These are phyloP conservation scores for Peromyscus maniculatus DNA, from an alignment of 2,113 vertebrate genomes.

Conservation along the genomic window DNA sequence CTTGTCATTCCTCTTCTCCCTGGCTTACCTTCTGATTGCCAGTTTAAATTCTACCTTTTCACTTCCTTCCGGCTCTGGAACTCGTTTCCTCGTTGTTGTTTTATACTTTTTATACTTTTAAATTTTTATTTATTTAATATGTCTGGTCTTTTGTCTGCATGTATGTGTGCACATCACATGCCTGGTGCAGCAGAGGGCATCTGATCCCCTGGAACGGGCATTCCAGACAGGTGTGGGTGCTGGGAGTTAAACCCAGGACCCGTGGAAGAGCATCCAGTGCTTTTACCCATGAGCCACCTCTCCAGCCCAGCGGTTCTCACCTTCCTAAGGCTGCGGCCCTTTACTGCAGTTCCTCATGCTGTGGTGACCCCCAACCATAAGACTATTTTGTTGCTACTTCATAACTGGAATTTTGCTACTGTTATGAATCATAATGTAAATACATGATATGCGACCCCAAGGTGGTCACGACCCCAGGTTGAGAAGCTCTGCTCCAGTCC, in stretches of 20 bases:
- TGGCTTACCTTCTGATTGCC: background rate
- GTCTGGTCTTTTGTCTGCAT: background rate
- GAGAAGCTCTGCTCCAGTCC: background rate
- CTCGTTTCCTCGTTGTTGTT: background rate
- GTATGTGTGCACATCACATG: background rate
- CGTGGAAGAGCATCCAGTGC: background rate
- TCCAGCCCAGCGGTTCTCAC: background rate
- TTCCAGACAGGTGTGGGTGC: background rate
- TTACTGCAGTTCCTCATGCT: background rate
- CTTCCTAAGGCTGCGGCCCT: background rate
- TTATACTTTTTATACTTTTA: background rate
- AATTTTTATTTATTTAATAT: background rate
- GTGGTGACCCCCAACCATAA: background rate
- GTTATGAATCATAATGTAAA: background rate
- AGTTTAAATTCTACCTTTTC: background rate
- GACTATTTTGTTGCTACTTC: background rate
- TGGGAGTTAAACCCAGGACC: background rate
- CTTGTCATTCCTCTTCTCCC: background rate
- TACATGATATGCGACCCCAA: background rate
- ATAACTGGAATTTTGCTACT: background rate
- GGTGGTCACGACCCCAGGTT: background rate
- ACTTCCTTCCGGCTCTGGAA: constrained; percentile 3
- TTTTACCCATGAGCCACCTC: background rate
- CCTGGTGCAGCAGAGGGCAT: background rate
- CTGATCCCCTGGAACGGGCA: background rate